Percentiles rank a stretch among this genome's conserved stretches.
Evolutionary conservation across 1,140 invertebrate species (phyloP).

Genomic region (Pentalonia nigronervosa): DNA sequence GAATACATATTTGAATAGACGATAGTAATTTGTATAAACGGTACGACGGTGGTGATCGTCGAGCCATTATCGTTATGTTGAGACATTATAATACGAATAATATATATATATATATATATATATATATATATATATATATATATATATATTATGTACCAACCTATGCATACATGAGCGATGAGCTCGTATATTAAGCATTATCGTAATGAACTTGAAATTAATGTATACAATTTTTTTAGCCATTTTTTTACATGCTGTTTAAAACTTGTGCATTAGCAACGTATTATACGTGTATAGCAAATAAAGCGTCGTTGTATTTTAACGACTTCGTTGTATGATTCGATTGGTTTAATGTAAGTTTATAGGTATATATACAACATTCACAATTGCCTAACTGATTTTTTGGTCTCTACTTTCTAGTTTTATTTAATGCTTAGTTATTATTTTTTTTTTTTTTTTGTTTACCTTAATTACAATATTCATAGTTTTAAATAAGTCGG

Average conservation of each 20-base stretch:
- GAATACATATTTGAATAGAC: not conserved
- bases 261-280: not conserved
- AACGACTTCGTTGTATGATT: not conserved
- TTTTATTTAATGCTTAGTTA: not conserved
- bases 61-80: not conserved
- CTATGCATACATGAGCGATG: not conserved
- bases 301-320: not conserved
- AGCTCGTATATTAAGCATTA: not conserved
- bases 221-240: not conserved
- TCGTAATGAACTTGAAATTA: conserved; percentile 9
- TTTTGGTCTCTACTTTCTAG: not conserved
- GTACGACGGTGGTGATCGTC: not conserved
- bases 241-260: not conserved
- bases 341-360: not conserved
- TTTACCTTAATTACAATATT: not conserved
- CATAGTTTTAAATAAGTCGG: not conserved
- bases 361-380: not conserved
- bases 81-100: not conserved
- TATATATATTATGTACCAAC: not conserved
- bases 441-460: not conserved
- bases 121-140: too few relatives aligned
- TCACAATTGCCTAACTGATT: not conserved
- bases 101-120: too few relatives aligned
- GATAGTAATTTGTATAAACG: not conserved
- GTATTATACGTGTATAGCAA: not conserved